These are phyloP conservation scores for Biston betularia DNA, from an alignment of 2,888 invertebrate species.

Conservation along the genomic window DNA sequence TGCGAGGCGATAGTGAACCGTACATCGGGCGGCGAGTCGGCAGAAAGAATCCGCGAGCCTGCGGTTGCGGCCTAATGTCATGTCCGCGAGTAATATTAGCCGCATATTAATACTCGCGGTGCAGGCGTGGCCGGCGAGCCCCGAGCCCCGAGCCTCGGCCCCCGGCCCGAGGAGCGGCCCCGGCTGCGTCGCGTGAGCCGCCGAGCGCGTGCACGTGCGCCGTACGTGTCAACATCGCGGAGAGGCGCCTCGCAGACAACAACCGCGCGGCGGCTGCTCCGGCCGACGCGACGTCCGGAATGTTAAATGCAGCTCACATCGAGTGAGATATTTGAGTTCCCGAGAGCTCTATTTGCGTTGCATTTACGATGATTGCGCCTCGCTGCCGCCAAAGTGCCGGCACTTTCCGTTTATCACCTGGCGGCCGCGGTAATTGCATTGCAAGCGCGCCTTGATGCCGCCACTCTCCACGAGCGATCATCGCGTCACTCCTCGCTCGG, in stretches of 20 bases:
- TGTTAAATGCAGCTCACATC: constrained; percentile 9
- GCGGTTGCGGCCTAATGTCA: no score
- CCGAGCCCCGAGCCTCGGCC: no score
- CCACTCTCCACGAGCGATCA: no score
- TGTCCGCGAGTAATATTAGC: no score
- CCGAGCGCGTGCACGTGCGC: constrained; percentile 24
- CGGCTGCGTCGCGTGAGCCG: background rate
- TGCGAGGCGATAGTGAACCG: no score
- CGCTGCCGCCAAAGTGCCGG: constrained; percentile 1
- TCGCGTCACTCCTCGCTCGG: constrained; percentile 23
- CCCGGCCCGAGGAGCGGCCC: background rate
- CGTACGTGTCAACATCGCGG: constrained; percentile 54
- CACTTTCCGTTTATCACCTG: constrained; percentile 18
- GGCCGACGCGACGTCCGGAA: constrained; percentile 4
- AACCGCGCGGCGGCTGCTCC: constrained; percentile 26
- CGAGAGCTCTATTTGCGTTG: constrained; percentile 15
- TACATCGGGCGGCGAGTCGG: no score
- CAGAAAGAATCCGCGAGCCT: no score
- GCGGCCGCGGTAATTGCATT: constrained; percentile 23
- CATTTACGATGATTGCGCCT: constrained; percentile 11
- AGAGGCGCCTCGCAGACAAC: constrained; percentile 55
- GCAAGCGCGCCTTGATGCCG: background rate
- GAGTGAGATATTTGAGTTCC: constrained; percentile 1
- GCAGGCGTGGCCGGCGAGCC: background rate
- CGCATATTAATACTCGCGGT: no score